These are phyloP conservation scores for Turnix velox DNA, from an alignment of 2,113 vertebrate genomes.

Conservation along the genomic window DNA sequence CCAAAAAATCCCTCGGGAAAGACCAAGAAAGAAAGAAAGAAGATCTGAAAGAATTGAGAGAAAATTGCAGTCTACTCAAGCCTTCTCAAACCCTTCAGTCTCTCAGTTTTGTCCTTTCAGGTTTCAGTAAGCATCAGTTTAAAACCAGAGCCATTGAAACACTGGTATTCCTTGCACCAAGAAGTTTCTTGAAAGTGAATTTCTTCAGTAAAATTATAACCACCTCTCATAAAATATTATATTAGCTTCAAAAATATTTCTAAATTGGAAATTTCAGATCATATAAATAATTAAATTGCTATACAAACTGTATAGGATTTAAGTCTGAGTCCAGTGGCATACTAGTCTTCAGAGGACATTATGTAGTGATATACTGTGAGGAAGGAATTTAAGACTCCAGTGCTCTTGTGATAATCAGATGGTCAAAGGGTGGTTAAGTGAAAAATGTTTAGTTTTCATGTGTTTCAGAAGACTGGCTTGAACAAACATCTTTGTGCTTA, in stretches of 20 bases:
- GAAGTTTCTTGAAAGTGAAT: not conserved
- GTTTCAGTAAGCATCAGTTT: not conserved
- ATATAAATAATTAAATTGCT: not conserved
- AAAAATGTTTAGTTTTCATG: not conserved
- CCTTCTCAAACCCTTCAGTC: not conserved
- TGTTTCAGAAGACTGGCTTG: not conserved
- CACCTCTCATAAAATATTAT: not conserved
- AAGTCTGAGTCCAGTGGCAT: not conserved
- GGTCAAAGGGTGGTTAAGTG: not conserved
- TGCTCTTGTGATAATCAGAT: not conserved
- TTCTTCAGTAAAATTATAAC: not conserved
- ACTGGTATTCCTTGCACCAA: not conserved
- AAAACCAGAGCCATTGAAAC: not conserved
- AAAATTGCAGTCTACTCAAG: too few relatives aligned
- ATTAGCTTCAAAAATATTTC: not conserved
- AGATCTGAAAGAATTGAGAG: not conserved
- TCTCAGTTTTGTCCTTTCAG: not conserved
- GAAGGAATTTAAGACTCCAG: not conserved
- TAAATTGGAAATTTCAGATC: not conserved
- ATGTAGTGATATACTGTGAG: not conserved
- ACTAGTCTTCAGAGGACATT: not conserved
- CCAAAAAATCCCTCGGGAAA: too few relatives aligned
- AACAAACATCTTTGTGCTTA: not conserved
- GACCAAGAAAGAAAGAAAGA: not conserved
- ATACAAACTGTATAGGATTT: not conserved